Conservation (phyloP, 2,888 invertebrate species). For the Nipponacmea schrenckii region DNA sequence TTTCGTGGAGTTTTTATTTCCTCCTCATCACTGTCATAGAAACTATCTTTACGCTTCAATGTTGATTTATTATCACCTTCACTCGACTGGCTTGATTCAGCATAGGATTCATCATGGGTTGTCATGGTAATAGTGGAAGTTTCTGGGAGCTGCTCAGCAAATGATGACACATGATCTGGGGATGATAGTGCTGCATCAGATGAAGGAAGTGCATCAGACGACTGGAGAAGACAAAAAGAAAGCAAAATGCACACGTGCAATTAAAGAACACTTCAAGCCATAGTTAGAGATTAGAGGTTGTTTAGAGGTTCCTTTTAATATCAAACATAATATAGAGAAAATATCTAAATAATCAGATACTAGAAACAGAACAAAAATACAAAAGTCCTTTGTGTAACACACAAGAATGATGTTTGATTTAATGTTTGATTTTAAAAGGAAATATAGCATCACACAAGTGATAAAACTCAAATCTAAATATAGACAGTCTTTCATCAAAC, state of each 20-base stretch:
- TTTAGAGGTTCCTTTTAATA: too few species aligned
- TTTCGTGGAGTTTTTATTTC: slow-evolving; percentile 25
- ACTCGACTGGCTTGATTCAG: slow-evolving; percentile 1
- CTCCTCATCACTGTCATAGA: slow-evolving; percentile 59
- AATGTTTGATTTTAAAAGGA: too few species aligned
- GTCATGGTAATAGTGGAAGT: slow-evolving; percentile 13
- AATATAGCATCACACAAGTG: too few species aligned
- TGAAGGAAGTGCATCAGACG: slow-evolving; percentile 16
- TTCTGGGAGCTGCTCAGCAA: slow-evolving; percentile 20
- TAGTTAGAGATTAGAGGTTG: neutral
- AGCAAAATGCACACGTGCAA: slow-evolving; percentile 8
- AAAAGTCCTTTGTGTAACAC: too few species aligned
- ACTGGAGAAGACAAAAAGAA: slow-evolving; percentile 11
- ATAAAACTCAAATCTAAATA: too few species aligned
- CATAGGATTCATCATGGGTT: slow-evolving; percentile 1
- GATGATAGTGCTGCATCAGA: slow-evolving; percentile 11
- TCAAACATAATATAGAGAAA: too few species aligned
- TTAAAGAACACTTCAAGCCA: slow-evolving; percentile 2
- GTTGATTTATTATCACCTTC: slow-evolving; percentile 19
- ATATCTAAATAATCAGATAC: too few species aligned
- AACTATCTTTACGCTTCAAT: slow-evolving; percentile 49
- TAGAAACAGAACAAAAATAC: too few species aligned
- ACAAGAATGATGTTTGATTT: too few species aligned
- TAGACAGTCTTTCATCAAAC: too few species aligned
- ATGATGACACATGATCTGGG: slow-evolving; percentile 11